Evolutionary conservation across 2,797 vertebrate species (phyloP).

Genomic region (Hipposideros larvatus): DNA sequence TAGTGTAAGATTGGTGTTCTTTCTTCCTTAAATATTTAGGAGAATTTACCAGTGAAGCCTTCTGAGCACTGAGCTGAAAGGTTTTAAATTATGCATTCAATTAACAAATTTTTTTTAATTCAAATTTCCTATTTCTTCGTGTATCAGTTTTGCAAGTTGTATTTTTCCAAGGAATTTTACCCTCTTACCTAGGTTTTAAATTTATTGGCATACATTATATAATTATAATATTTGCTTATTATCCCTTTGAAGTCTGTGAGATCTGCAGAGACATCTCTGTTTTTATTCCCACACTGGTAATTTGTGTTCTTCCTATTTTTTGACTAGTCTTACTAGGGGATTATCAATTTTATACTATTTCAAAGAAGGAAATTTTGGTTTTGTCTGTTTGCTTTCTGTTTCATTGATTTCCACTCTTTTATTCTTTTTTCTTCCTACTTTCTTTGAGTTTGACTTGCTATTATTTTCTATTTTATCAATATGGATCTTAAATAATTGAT

Average conservation of each 20-base stretch:
- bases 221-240: not conserved
- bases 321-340: not conserved
- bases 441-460: slow-evolving; percentile 20
- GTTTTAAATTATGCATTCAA: not conserved
- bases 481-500: slow-evolving; percentile 8
- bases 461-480: not conserved
- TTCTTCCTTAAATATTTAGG: not conserved
- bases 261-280: not conserved
- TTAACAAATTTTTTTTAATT: not conserved
- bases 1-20: not conserved
- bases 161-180: slow-evolving; percentile 47
- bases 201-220: not conserved
- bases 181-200: not conserved
- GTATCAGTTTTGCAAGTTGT: not conserved
- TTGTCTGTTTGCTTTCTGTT: not conserved
- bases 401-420: not conserved
- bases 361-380: not conserved
- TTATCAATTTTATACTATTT: not conserved
- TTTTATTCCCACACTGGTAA: not conserved
- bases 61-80: not conserved
- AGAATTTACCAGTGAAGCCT: not conserved
- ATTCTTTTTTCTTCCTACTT: not conserved
- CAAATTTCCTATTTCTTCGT: not conserved
- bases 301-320: not conserved
- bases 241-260: not conserved